Base-by-base conservation (phyloP, 2,888 invertebrate species). In the Brassicogethes aeneus region DNA sequence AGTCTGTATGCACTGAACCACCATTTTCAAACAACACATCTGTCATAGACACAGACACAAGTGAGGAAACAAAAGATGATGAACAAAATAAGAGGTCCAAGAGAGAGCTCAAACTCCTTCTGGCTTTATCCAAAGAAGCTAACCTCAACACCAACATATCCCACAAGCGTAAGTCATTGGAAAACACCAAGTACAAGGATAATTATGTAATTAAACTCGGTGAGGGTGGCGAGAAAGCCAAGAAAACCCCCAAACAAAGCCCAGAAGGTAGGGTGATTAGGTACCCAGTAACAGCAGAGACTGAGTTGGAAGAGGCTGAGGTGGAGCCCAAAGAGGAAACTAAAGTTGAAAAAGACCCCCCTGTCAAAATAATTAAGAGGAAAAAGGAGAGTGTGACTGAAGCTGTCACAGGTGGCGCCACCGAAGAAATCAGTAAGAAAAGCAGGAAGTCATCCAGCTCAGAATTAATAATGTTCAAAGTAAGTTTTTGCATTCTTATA, bases 51-150 rank as follows among this genome's bases (percentile, higher is more conserved):
- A 23, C 23, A 14, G 29, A 37, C 17, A 34, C 34, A 36, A 40
- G 36, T 36, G 41, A 38, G 39, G 40, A 34, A 8, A 13, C n/a
- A 13, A 34, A 30, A 5, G 23, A 23, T 10, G 5, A 7, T 23
- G 10, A 23, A 7, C 17, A 31, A 34, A 7, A 41, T 14, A 12
- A 36, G 15, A 50, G 45, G 45, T 23, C 46, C 17, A 56, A 43
- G 39, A 43, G 79, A 45, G 82, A 83, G 60, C 65, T 82, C 41
- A 71, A 76, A 51, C 77, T 76, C 1, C 64, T 83, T 15, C 74
- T 82, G 47, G 78, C 77, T 17, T 75, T 81, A 10, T 77, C 80
- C 15, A 80, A 76, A 58, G 80, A 81, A 55, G 81, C 82, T 1
- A 79, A 82, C 57, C 75, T 83, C 29, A 66, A 69, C 29, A 60